These are phyloP conservation scores for Stylophora pistillata DNA, from an alignment of 64 coral and sea anemone genomes.

Conservation along the genomic window DNA sequence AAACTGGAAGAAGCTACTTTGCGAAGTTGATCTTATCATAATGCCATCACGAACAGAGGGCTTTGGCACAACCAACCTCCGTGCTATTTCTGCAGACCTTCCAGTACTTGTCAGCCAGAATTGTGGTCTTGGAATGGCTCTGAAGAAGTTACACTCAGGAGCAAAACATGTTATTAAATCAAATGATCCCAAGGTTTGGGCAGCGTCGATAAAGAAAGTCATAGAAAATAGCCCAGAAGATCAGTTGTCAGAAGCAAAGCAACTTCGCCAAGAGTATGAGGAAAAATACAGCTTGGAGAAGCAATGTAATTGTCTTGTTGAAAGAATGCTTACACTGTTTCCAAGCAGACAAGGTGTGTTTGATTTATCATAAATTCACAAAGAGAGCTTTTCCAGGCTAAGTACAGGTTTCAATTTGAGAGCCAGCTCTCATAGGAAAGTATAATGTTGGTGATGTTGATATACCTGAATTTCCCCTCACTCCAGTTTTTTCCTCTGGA, in stretches of 20 bases:
- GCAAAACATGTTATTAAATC: not conserved
- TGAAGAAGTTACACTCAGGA: constrained; percentile 29
- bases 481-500: too few species aligned
- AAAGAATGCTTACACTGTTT: constrained; percentile 19
- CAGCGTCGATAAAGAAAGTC: not conserved
- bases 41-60: constrained; percentile 30
- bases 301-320: not conserved
- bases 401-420: too few species aligned
- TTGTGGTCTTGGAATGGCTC: constrained; percentile 32
- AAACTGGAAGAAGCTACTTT: not conserved
- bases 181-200: constrained; percentile 6
- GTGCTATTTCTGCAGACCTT: constrained; percentile 29
- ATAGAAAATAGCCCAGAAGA: not conserved
- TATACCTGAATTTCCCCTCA: too few species aligned
- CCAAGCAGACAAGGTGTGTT: constrained; percentile 17
- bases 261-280: constrained; percentile 20
- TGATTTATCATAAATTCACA: too few species aligned
- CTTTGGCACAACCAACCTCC: constrained; percentile 27
- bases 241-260: not conserved
- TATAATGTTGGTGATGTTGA: too few species aligned
- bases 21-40: not conserved
- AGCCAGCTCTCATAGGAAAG: not conserved
- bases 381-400: too few species aligned
- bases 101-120: constrained; percentile 34
- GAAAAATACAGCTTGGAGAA: not conserved